phyloP scores from a whole-genome alignment of 2,888 invertebrate species.

The Blomia tropicalis region DNA sequence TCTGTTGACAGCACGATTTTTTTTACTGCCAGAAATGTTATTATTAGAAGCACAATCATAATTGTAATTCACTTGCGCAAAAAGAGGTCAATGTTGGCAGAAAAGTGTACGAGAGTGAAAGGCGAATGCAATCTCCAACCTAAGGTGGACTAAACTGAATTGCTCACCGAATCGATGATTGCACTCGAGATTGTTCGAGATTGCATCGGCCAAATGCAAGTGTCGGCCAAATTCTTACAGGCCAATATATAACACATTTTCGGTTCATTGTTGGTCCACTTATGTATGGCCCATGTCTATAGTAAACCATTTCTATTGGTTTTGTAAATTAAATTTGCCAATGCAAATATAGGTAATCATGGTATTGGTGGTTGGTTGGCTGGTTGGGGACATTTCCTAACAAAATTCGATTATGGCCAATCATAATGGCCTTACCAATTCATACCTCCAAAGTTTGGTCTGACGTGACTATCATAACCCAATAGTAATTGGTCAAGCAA shows the following conservation, averaged over 20 bases:
- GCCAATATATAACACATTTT: too few species aligned
- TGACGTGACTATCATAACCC: constrained; percentile 62
- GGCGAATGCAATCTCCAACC: too few species aligned
- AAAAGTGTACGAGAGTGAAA: too few species aligned
- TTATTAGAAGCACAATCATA: background rate
- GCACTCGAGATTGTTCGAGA: background rate
- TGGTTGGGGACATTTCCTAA: too few species aligned
- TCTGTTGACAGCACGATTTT: background rate
- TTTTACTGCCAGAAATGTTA: background rate
- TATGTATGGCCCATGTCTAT: background rate
- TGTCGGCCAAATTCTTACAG: too few species aligned
- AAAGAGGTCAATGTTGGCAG: too few species aligned
- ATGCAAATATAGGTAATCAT: background rate
- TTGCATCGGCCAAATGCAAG: background rate
- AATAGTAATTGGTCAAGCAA: constrained; percentile 55
- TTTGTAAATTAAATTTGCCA: background rate
- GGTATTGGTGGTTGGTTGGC: background rate
- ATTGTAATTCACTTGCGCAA: background rate
- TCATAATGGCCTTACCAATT: too few species aligned
- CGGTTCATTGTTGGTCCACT: background rate
- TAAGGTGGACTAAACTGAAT: too few species aligned
- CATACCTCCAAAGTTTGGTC: constrained; percentile 62
- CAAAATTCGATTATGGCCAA: too few species aligned
- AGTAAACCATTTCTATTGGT: background rate
- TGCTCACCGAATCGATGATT: background rate